Evolutionary conservation across 2,797 vertebrate species (phyloP), one percentile per base, ranked within the genome.

Genomic region (Meriones psammophilus): DNA sequence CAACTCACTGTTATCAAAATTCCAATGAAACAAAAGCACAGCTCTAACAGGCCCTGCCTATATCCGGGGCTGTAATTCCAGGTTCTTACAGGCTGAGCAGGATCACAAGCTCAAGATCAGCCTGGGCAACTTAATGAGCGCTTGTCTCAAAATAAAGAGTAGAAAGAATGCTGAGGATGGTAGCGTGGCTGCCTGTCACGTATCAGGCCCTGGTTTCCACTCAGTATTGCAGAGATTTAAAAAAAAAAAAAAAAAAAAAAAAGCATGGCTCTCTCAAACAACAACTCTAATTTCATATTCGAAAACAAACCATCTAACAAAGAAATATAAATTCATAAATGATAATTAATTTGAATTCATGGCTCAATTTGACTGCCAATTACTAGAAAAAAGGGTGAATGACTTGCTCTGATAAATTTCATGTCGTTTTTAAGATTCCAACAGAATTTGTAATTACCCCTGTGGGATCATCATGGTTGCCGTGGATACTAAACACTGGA

Each of bases 391-490:
- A 36, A 46, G 60, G 18, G 77, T 30, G 62, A 66, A 50, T 56
- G 71, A 4, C 78, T 94, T 85, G 54, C 30, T 73, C 24, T 79
- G 22, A 78, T 36, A 93, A 87, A 89, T 36, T 73, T 68, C 96
- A 91, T 3, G 73, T 22, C 39, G 79, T 78, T 93, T 93, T 77
- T 89, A 92, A 84, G 92, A 88, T 54, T 77, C 83, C 26, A 73
- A 93, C 13, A 83, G 89, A 93, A 24, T 69, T 54, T 54, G 33
- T 91, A 98, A 98, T 99, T 98, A 99, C 99, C 98, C 99, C 99
- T 0, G 99, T 99, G 60, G 99, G 99, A 98, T 99, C 99, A 94
- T 99, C 99, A 50, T 99, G 99, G 98, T 99, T 99, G 93, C 99
- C 99, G 92, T 99, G 99, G 97, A 99, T 99, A 97, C 99, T 99